Base-by-base conservation (phyloP, 2,797 vertebrate genomes). In the Parotocinclus haroldoi region DNA sequence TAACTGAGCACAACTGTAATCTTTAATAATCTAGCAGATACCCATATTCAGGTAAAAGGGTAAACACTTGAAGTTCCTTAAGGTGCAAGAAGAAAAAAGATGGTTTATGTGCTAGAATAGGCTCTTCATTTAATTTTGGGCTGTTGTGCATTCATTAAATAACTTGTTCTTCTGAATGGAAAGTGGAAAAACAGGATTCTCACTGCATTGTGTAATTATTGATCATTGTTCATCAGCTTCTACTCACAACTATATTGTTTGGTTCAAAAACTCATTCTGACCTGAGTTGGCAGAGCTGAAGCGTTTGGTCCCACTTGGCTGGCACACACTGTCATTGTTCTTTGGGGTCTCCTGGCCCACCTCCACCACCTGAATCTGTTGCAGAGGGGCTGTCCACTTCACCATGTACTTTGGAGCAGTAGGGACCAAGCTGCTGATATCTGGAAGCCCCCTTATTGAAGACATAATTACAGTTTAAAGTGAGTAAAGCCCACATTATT, bases 311-410 rank as follows among this genome's bases (percentile, higher is more conserved):
- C 85, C 80, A 0, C 85, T 80, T 0, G 86, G 88, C 79, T 89
- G 89, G 57, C 57, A 76, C 55, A 82, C 3, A 0, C 77, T 80
- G 61, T 93, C 91, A 62, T 89, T 90, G 65, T 87, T 88, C 0
- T 86, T 86, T 48, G 81, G 16, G 0, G 86, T 75, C 38, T 96
- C 93, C 83, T 93, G 93, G 2, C 94, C 94, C 66, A 94, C 92
- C 74, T 96, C 95, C 60, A 93, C 90, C 78, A 95, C 94, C 73
- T 95, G 91, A n/a, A 92, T 91, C 83, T 94, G 93, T 0, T 88
- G 87, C 53, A 96, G 83, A 0, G 93, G 85, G 0, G 88, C 84
- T 50, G 88, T 92, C 95, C 95, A 97, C 86, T 96, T 97, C 76
- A 96, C 84, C 1, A 91, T 86, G 8, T 95, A 97, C 73, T 89